Evolutionary conservation across 1,140 invertebrate genomes (phyloP), one percentile per base, ranked within the genome.

Genomic region (honey bee (Apis mellifera)): DNA sequence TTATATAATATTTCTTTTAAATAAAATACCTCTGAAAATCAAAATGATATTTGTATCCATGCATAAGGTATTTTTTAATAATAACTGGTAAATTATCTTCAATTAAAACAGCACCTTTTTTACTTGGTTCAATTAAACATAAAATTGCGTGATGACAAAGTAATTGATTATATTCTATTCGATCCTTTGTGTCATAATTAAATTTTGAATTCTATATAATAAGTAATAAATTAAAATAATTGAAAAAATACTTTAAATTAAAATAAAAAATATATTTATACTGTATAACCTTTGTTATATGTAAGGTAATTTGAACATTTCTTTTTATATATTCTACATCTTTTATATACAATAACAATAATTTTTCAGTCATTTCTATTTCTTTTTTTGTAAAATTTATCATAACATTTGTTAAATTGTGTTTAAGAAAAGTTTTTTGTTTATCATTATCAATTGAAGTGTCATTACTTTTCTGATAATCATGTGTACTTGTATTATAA

Each of bases 71-170:
- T 13, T 80, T 65, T 13, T 86, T 52, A 42, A 89, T 87, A 9
- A 89, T 68, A 23, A 52, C 65, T 1, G 73, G 42, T 3, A 91
- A 82, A 82, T 90, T 69, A 65, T 85, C 84, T 85, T 90, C 89
- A 8, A 84, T 83, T 26, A 71, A 71, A 59, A 91, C 89, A 84
- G 85, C 85, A 62, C 83, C 88, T 42, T 89, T 89, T 70, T 91
- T 70, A 55, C 89, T 91, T 19, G 90, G 90, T 21, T 91, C 90
- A 15, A 91, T 91, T 23, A 91, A 71, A 69, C 86, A 88, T 13
- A 90, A 54, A 48, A 91, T 91, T 26, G 89, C 89, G 32, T 90
- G 89, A 48, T 82, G 86, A n/a, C 89, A 91, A 66, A 82, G 69
- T 17, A 72, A 9, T 69, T 57, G 42, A 48, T 69, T 68, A 13